Conservation (phyloP, 2,113 vertebrate genomes). For the Otocyon megalotis region DNA sequence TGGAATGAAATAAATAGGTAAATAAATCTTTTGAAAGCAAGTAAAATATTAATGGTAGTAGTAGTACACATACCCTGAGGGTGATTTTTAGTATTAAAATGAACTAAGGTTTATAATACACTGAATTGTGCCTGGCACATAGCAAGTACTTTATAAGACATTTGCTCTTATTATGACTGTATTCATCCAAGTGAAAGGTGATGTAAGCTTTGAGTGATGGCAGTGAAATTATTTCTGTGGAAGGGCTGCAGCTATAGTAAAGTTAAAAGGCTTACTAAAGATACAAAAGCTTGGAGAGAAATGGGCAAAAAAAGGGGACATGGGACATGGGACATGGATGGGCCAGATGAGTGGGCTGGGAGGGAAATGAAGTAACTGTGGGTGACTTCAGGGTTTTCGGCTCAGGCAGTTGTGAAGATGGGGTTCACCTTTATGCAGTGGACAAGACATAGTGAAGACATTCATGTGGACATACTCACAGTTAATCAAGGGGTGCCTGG, state of each 20-base stretch:
- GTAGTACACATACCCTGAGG: neutral
- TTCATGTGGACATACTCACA: neutral
- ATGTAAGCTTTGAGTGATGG: neutral
- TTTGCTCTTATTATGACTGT: neutral
- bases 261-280: neutral
- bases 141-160: neutral
- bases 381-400: neutral
- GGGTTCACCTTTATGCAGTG: neutral
- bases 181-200: neutral
- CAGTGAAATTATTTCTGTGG: neutral
- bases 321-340: neutral
- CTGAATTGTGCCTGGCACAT: neutral
- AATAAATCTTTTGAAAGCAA: neutral
- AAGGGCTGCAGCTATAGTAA: neutral
- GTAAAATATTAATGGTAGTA: neutral
- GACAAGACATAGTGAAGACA: neutral
- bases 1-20: neutral
- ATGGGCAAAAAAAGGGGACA: neutral
- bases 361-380: neutral
- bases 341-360: neutral
- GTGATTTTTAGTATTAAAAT: neutral
- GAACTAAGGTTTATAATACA: neutral
- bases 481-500: too few relatives aligned
- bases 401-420: neutral
- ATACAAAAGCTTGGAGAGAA: neutral